Base-by-base conservation (phyloP, 2,888 invertebrate genomes). In the Lobophora halterata region DNA sequence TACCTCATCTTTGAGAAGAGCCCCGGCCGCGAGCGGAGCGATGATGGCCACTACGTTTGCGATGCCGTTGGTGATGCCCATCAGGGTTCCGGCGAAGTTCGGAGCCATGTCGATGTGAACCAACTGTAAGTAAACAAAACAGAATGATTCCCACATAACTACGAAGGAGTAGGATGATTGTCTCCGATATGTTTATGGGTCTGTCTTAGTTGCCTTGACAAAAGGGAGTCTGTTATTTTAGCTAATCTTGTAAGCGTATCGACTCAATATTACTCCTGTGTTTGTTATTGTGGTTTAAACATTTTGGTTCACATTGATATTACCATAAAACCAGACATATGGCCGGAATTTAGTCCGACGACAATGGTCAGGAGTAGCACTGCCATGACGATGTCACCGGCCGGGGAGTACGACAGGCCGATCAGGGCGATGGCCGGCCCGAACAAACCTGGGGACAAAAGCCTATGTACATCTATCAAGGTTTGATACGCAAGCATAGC, bases 81-180 rank as follows among this genome's bases (percentile, higher is more conserved):
- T 92, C 40, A 95, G 71, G 0, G 91, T 90, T 3, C 94, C 94
- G 0, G 94, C 92, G 61, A 91, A 93, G 60, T 92, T 93, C 0
- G 94, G 93, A 3, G 94, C 91, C 49, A 95, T 86, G 71, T 95
- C 95, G 37, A 95, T 91, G 53, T 93, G 93, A 62, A 93, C 94
- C 2, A 90, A 88, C 80, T 90, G 90, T 2, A 92, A 71, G 53
- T 91, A 21, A 3, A 3, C 3, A 3, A 3, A 14, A 3, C 3
- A 3, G 14, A 5, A n/a, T n/a, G n/a, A n/a, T n/a, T n/a, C n/a
- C n/a, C n/a, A n/a, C n/a, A n/a, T n/a, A n/a, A n/a, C n/a, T n/a
- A n/a, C n/a, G n/a, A n/a, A n/a, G n/a, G n/a, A n/a, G n/a, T n/a
- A n/a, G n/a, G n/a, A n/a, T n/a, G n/a, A n/a, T n/a, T n/a, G n/a